Conservation (phyloP, 37 sponge, comb jelly and placozoan genomes). For the Tethya wilhelma region DNA sequence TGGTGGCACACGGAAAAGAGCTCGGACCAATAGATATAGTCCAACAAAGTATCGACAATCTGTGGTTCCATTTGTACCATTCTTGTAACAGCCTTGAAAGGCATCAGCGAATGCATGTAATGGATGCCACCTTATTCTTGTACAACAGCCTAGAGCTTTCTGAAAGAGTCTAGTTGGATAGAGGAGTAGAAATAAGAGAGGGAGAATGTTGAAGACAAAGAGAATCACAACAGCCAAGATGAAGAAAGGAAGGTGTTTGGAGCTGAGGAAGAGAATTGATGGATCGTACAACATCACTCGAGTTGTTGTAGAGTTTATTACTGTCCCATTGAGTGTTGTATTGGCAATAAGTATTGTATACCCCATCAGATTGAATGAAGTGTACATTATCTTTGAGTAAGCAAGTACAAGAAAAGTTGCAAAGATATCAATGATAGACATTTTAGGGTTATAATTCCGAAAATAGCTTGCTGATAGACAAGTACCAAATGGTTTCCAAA, state of each 20-base stretch:
- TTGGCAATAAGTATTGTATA: neutral
- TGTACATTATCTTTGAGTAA: constrained; percentile 12
- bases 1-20: too few species aligned
- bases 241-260: neutral
- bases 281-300: neutral
- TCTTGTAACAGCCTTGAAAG: constrained; percentile 24
- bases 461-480: too few species aligned
- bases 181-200: neutral
- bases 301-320: neutral
- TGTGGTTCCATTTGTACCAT: constrained; percentile 25
- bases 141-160: neutral
- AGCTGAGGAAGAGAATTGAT: neutral
- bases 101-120: neutral
- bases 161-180: constrained; percentile 14
- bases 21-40: constrained; percentile 1
- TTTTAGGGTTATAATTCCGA: too few species aligned
- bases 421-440: too few species aligned
- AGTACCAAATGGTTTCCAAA: constrained; percentile 38
- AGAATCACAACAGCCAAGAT: neutral
- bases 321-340: neutral
- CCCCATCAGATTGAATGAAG: neutral
- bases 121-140: neutral
- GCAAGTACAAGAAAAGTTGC: constrained; percentile 7
- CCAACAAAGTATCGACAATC: constrained; percentile 32
- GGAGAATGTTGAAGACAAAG: neutral